Conservation (phyloP, 2,888 invertebrate genomes). For the Lithophane leautieri region DNA sequence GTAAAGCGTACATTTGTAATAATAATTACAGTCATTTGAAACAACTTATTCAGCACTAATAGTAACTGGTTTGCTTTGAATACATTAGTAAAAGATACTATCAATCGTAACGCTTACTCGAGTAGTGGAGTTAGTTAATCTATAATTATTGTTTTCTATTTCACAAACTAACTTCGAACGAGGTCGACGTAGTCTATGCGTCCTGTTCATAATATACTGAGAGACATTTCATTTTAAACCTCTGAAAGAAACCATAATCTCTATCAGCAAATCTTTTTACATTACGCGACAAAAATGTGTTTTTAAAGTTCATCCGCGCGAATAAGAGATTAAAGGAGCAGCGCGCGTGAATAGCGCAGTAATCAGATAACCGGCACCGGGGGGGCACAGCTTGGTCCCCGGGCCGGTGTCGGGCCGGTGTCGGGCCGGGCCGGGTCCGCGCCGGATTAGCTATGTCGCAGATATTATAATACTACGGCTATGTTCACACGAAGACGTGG, state of each 20-base stretch:
- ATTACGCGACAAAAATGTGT: conserved; percentile 65
- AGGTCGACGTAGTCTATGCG: background rate
- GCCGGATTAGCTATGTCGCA: conserved; percentile 5
- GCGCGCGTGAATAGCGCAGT: conserved; percentile 49
- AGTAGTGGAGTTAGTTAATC: conserved; percentile 15
- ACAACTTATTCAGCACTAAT: conserved; percentile 52
- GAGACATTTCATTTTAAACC: conserved; percentile 13
- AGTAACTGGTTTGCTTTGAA: conserved; percentile 38
- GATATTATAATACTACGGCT: no score
- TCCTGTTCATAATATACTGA: background rate
- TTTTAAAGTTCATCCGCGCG: conserved; percentile 64
- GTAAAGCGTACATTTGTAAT: conserved; percentile 55
- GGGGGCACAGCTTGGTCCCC: conserved; percentile 6
- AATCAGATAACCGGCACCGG: conserved; percentile 43
- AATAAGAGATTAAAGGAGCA: conserved; percentile 68
- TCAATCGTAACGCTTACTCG: conserved; percentile 4
- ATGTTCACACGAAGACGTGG: conserved; percentile 20
- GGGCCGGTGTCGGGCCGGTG: no score
- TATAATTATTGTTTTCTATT: conserved; percentile 27
- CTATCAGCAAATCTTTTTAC: conserved; percentile 31
- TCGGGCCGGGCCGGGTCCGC: background rate
- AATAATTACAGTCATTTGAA: conserved; percentile 53
- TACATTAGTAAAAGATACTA: conserved; percentile 19
- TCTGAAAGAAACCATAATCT: conserved; percentile 22
- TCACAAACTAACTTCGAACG: conserved; percentile 5